Percentiles rank a stretch among this genome's conserved stretches.
Evolutionary conservation across 2,797 vertebrate genomes (phyloP).

Genomic region (Pelodytes ibericus): DNA sequence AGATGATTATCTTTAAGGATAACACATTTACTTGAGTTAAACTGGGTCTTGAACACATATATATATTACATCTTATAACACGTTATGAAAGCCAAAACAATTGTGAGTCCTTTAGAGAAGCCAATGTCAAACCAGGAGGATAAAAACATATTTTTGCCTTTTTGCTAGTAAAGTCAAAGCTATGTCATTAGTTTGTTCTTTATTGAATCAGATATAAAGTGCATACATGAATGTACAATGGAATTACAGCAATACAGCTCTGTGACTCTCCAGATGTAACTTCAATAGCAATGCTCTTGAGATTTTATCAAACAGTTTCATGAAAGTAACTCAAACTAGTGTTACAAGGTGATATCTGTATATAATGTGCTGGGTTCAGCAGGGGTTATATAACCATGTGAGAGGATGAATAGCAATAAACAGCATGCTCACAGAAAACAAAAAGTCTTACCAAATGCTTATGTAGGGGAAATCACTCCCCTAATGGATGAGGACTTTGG

Average conservation of each 20-base stretch:
- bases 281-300: constrained; percentile 37
- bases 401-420: constrained; percentile 11
- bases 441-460: too few relatives aligned
- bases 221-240: constrained; percentile 35
- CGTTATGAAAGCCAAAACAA: background rate
- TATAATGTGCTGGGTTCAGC: constrained; percentile 23
- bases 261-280: constrained; percentile 8
- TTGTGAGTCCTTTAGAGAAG: background rate
- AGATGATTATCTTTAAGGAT: too few relatives aligned
- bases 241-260: constrained; percentile 28
- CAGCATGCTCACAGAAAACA: too few relatives aligned
- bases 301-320: constrained; percentile 42
- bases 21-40: too few relatives aligned
- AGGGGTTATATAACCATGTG: constrained; percentile 40
- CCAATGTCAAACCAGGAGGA: background rate
- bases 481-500: too few relatives aligned
- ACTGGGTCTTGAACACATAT: too few relatives aligned
- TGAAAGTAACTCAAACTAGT: constrained; percentile 25
- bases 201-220: constrained; percentile 41
- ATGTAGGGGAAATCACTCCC: too few relatives aligned
- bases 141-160: constrained; percentile 8
- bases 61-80: too few relatives aligned
- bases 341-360: constrained; percentile 46
- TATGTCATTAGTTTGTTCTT: too few relatives aligned
- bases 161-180: background rate